Evolutionary conservation across 2,797 vertebrate species (phyloP).

Genomic region (Agapornis canus): DNA sequence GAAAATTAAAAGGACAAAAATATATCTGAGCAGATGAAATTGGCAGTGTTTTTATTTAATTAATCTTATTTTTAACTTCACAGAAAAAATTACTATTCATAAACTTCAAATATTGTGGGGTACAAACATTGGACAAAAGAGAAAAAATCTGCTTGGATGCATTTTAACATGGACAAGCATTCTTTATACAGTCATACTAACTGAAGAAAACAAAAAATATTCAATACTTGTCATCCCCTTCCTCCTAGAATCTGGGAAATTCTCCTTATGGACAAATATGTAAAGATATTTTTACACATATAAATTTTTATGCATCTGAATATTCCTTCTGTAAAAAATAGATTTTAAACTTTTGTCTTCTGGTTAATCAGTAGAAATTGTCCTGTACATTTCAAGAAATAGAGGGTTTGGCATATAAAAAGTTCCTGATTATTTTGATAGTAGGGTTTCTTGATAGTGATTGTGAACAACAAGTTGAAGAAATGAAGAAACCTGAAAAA

Average conservation of each 20-base stretch:
- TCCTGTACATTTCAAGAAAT: background rate
- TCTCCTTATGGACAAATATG: background rate
- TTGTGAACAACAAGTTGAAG: background rate
- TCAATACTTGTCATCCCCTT: background rate
- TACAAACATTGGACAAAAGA: background rate
- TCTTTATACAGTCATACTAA: background rate
- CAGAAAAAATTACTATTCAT: background rate
- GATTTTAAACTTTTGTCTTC: background rate
- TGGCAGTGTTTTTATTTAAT: background rate
- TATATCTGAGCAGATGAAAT: background rate
- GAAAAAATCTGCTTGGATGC: fast-evolving
- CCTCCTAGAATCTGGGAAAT: fast-evolving
- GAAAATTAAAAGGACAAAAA: background rate
- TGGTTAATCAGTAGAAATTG: background rate
- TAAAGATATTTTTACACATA: background rate
- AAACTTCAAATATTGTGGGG: background rate
- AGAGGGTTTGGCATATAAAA: background rate
- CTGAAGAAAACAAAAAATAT: background rate
- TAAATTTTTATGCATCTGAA: background rate
- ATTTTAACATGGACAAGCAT: background rate
- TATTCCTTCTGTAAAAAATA: background rate
- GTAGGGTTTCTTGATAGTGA: background rate
- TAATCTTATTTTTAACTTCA: background rate
- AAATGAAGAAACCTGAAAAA: background rate
- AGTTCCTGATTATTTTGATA: background rate